Evolutionary conservation across 1,140 invertebrate species (phyloP).

Genomic region (Drosophila suzukii): DNA sequence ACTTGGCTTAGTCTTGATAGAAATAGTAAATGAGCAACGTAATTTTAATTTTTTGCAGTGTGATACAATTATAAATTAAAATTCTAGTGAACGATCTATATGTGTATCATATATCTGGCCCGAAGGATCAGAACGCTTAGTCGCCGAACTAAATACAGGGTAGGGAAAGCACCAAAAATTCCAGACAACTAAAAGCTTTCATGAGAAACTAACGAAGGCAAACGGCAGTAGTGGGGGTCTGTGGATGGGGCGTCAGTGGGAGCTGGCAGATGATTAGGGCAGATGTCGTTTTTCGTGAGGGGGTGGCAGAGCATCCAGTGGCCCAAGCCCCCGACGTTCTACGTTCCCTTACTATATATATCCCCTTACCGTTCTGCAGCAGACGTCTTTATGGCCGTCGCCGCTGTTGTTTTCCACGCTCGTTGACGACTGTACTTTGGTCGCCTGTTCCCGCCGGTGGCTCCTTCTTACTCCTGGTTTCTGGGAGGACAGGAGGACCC

Average conservation of each 20-base stretch:
- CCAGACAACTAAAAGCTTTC: constrained; percentile 82
- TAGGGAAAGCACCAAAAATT: constrained; percentile 67
- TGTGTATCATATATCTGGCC: neutral
- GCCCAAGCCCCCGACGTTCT: neutral
- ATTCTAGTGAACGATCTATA: neutral
- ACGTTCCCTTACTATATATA: neutral
- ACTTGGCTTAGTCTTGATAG: no score
- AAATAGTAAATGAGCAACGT: no score
- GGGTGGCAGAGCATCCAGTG: constrained; percentile 20
- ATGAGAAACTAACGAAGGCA: constrained; percentile 69
- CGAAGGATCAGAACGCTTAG: neutral
- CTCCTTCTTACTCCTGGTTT: constrained; percentile 14
- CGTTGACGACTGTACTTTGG: constrained; percentile 77
- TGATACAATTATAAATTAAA: no score
- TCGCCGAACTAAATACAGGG: constrained; percentile 20
- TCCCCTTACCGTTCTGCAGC: constrained; percentile 48
- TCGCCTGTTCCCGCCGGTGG: constrained; percentile 34
- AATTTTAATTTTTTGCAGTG: no score
- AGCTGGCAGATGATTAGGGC: constrained; percentile 68
- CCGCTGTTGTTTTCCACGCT: constrained; percentile 75
- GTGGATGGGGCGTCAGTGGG: constrained; percentile 6
- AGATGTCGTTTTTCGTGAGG: constrained; percentile 65
- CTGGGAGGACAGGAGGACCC: constrained; percentile 9
- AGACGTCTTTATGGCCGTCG: constrained; percentile 76
- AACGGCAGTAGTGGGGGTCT: neutral